Percentiles rank a stretch among this genome's conserved stretches.
These are phyloP conservation scores for Lophius americanus DNA, from an alignment of 2,797 vertebrate species.

Conservation along the genomic window DNA sequence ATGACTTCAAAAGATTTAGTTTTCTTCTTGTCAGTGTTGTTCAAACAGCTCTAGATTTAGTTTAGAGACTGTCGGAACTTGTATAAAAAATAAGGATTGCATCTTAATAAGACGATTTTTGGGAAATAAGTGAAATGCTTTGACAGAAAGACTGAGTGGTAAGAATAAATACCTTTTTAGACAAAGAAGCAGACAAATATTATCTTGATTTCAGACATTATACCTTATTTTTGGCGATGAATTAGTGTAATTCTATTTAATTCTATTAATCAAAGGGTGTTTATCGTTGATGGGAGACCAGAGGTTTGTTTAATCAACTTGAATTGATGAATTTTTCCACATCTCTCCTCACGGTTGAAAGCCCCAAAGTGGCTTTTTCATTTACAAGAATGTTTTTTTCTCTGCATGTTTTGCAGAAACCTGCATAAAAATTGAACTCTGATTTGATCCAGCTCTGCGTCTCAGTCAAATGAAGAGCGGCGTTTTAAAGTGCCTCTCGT, in stretches of 20 bases:
- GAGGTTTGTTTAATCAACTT: slow-evolving; percentile 26
- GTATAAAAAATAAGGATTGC: too few species aligned
- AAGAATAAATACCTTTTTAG: too few species aligned
- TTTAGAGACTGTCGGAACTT: too few species aligned
- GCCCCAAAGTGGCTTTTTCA: slow-evolving; percentile 46
- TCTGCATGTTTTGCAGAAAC: slow-evolving; percentile 27
- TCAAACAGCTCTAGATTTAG: too few species aligned
- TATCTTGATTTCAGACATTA: too few species aligned
- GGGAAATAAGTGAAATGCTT: too few species aligned
- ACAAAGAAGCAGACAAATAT: too few species aligned
- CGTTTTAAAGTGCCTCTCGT: slow-evolving; percentile 69
- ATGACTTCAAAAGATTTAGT: too few species aligned
- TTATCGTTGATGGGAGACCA: slow-evolving; percentile 16
- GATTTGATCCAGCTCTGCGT: slow-evolving; percentile 63
- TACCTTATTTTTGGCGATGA: background rate
- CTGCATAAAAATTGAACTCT: slow-evolving; percentile 45
- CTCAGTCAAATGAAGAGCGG: slow-evolving; percentile 48
- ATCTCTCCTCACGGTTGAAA: slow-evolving; percentile 8
- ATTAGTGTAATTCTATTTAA: background rate
- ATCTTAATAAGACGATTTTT: too few species aligned
- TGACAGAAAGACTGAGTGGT: too few species aligned
- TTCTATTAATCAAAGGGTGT: slow-evolving; percentile 4
- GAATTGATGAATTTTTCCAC: slow-evolving; percentile 26
- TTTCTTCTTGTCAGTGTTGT: too few species aligned
- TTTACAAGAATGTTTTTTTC: slow-evolving; percentile 31